Evolutionary conservation across 2,797 vertebrate genomes (phyloP).

Genomic region (Neostethus bicornis): DNA sequence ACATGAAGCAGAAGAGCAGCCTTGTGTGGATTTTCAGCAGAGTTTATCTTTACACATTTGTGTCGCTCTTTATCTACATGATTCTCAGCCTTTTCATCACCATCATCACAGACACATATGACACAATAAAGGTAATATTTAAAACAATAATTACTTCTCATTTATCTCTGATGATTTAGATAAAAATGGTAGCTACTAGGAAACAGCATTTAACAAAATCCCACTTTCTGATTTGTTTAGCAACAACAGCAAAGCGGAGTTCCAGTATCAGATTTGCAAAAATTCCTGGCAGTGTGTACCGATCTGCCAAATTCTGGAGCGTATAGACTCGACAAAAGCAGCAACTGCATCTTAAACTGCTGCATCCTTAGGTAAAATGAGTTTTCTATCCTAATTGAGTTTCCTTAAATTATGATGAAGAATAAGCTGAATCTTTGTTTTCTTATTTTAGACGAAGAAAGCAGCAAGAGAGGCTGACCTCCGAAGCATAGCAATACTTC

Average conservation of each 20-base stretch:
- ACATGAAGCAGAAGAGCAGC: slow-evolving; percentile 87
- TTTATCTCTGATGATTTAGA: background rate
- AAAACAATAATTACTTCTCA: background rate
- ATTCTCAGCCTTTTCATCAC: slow-evolving; percentile 83
- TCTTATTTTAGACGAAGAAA: slow-evolving; percentile 51
- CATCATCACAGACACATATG: slow-evolving; percentile 92
- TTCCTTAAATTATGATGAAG: too few relatives aligned
- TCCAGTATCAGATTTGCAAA: slow-evolving; percentile 85
- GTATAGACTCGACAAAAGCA: slow-evolving; percentile 82
- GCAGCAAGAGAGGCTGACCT: slow-evolving; percentile 44
- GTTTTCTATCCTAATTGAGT: background rate
- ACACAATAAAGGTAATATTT: slow-evolving; percentile 91
- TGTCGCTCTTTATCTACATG: slow-evolving; percentile 83
- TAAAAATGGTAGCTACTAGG: background rate
- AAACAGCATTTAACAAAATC: background rate
- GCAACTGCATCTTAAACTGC: slow-evolving; percentile 52
- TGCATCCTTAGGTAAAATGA: slow-evolving; percentile 72
- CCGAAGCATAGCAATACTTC: slow-evolving; percentile 42
- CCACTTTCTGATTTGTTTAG: slow-evolving; percentile 60
- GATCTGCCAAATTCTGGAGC: slow-evolving; percentile 89
- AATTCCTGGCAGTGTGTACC: slow-evolving; percentile 88
- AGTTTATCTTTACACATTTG: slow-evolving; percentile 85
- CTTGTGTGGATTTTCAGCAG: slow-evolving; percentile 94
- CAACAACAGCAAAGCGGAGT: slow-evolving; percentile 87
- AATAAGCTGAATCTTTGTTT: background rate